Base-by-base conservation (phyloP, 1,140 invertebrate species). In the Eciton burchellii region DNA sequence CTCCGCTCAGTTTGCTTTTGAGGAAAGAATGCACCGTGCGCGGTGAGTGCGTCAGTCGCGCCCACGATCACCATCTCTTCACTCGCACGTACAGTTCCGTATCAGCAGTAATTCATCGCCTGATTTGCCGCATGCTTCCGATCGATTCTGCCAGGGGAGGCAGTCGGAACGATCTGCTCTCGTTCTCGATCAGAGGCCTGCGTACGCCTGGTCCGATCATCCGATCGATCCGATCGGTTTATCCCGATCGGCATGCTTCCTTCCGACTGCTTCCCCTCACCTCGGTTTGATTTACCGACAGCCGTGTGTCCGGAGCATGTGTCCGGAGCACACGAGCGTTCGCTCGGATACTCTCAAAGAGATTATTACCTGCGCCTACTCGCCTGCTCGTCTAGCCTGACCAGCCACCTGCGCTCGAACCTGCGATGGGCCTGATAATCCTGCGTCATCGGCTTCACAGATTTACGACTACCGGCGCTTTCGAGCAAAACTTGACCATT, bases 11-110 rank as follows among this genome's bases (percentile, higher is more conserved):
- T 91, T 95, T 99, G 84, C 97, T 96, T 91, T 95, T 99, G 89
- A 96, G 97, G 94, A 99, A 99, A 96, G 97, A 99, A 95, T 99
- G 98, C 95, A 96, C 97, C 93, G 96, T 97, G 94, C 96, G 97
- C 96, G 97, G 97, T 98, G 96, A 96, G 96, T 94, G 86, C 91
- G 90, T 92, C 89, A 92, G 88, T 93, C 92, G 91, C 90, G 91
- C 90, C 91, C 88, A 92, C 91, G 90, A 93, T 92, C 92, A 91
- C 88, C 91, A 92, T 84, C 88, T 91, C 90, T 91, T 88, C 81
- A 91, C 90, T 91, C 89, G 90, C 90, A 92, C 91, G 90, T 89
- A 91, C 91, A 93, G 91, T 92, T 94, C 92, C 93, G 92, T 93
- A 93, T 93, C 91, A 90, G 85, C 92, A 92, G 91, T 92, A 91